phyloP scores from a whole-genome alignment of 1,140 invertebrate species.

The Aphelinus certus region DNA sequence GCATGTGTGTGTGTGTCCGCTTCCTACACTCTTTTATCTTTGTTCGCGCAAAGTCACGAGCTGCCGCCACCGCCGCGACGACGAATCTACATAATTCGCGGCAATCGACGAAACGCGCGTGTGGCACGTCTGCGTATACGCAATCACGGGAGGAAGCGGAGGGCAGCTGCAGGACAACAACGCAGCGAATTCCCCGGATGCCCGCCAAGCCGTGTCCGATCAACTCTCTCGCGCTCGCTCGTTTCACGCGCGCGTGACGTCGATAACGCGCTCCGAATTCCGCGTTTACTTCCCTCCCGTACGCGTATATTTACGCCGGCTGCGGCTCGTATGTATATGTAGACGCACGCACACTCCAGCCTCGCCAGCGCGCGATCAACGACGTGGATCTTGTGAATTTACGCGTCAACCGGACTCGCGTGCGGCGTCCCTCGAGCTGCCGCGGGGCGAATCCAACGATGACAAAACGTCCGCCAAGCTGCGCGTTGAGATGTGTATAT shows the following conservation, averaged over 20 bases:
- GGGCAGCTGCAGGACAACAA: conserved; percentile 30
- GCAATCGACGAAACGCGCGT: neutral
- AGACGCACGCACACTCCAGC: too few species aligned
- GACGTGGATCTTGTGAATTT: too few species aligned
- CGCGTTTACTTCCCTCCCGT: neutral
- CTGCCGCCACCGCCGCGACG: conserved; percentile 31
- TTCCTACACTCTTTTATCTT: neutral
- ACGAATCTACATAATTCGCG: conserved; percentile 44
- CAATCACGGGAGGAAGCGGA: too few species aligned
- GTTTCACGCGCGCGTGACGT: neutral
- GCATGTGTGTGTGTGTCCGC: neutral
- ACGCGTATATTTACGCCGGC: too few species aligned
- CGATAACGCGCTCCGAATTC: conserved; percentile 47
- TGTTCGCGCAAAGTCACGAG: conserved; percentile 1
- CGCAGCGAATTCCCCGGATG: conserved; percentile 49
- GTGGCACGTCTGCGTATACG: too few species aligned
- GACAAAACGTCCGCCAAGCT: too few species aligned
- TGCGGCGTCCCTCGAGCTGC: too few species aligned
- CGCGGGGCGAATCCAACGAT: too few species aligned
- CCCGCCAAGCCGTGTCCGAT: conserved; percentile 39
- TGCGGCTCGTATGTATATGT: too few species aligned
- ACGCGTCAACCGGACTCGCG: too few species aligned
- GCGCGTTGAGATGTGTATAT: too few species aligned
- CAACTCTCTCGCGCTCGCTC: conserved; percentile 28
- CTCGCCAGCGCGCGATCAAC: too few species aligned